Conservation (phyloP, 2,888 invertebrate species). For the Agrochola macilenta region DNA sequence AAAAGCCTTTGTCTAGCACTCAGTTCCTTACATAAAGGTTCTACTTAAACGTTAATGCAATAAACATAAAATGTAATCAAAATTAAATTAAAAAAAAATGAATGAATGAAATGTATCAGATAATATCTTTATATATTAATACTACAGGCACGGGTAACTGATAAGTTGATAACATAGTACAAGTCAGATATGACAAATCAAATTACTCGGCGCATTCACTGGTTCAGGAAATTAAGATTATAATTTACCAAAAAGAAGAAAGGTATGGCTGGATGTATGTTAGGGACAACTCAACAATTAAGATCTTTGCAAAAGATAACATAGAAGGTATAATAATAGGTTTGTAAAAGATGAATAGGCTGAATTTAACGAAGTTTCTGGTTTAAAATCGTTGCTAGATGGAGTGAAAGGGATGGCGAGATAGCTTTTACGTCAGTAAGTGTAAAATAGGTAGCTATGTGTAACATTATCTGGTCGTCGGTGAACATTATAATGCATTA, state of each 20-base stretch:
- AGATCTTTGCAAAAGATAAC: slow-evolving; percentile 66
- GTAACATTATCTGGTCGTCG: slow-evolving; percentile 70
- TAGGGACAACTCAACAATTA: slow-evolving; percentile 65
- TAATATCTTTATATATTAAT: slow-evolving; percentile 18
- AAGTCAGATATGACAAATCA: slow-evolving; percentile 70
- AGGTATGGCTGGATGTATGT: slow-evolving; percentile 62
- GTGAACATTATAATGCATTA: slow-evolving; percentile 71
- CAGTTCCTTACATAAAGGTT: neutral
- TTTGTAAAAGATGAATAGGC: slow-evolving; percentile 37
- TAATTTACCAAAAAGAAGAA: slow-evolving; percentile 70
- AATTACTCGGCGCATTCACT: slow-evolving; percentile 71
- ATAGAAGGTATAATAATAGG: slow-evolving; percentile 55
- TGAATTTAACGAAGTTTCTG: slow-evolving; percentile 49
- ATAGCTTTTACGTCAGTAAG: slow-evolving; percentile 48
- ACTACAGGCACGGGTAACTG: slow-evolving; percentile 1
- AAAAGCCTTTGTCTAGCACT: neutral
- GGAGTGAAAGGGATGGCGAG: slow-evolving; percentile 57
- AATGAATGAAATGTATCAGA: no score
- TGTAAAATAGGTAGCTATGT: slow-evolving; percentile 33
- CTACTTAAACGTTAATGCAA: slow-evolving; percentile 12
- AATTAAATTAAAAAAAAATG: no score
- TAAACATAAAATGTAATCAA: slow-evolving; percentile 31
- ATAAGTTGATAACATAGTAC: slow-evolving; percentile 54
- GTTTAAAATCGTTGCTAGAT: slow-evolving; percentile 39
- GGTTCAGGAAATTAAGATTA: slow-evolving; percentile 74